Conservation (phyloP, 2,888 invertebrate genomes). For the Micropterix aruncella region DNA sequence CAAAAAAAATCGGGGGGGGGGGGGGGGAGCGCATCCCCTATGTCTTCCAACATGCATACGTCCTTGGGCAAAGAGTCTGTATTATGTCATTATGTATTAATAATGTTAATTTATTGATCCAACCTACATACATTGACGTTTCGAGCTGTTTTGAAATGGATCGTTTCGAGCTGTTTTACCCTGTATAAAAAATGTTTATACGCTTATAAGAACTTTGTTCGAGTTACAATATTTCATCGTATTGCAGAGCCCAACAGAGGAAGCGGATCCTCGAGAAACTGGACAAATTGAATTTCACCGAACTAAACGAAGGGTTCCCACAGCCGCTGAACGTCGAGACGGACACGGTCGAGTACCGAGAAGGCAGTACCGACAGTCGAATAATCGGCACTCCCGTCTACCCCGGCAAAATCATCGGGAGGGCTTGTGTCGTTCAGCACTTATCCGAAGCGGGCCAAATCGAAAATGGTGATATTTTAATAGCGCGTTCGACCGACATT, state of each 20-base stretch:
- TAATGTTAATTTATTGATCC: too few species aligned
- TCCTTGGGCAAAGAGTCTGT: too few species aligned
- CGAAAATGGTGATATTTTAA: constrained; percentile 54
- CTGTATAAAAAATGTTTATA: too few species aligned
- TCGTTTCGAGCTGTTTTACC: too few species aligned
- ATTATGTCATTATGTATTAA: too few species aligned
- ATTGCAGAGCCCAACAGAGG: constrained; percentile 49
- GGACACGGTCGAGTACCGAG: neutral
- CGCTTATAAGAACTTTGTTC: too few species aligned
- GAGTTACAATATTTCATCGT: too few species aligned
- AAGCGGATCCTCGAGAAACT: constrained; percentile 43
- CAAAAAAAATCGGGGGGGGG: too few species aligned
- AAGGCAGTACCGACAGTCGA: constrained; percentile 5
- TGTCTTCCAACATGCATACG: too few species aligned
- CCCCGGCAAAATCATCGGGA: constrained; percentile 48
- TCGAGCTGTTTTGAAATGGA: too few species aligned
- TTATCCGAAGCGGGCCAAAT: constrained; percentile 45
- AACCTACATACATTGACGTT: too few species aligned
- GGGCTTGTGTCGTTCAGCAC: constrained; percentile 56
- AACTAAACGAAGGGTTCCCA: constrained; percentile 37
- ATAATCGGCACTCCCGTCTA: constrained; percentile 57
- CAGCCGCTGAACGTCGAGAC: constrained; percentile 17
- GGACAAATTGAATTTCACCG: constrained; percentile 47
- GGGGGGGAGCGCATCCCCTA: too few species aligned
- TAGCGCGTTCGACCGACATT: constrained; percentile 66